Evolutionary conservation across 2,797 vertebrate species (phyloP).

Genomic region (Lithobates pipiens): DNA sequence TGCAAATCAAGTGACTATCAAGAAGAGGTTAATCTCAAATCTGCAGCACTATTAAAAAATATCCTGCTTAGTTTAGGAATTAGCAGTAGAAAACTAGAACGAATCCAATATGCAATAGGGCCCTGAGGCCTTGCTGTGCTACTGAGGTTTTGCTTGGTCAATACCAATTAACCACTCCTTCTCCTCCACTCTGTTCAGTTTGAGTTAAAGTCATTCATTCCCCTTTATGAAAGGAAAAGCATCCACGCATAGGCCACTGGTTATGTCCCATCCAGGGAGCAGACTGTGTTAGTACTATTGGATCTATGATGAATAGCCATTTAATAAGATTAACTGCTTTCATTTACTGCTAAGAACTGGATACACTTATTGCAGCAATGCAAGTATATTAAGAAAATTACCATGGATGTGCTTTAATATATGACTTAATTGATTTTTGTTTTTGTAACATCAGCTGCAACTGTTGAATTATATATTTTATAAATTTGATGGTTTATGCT

Average conservation of each 20-base stretch:
- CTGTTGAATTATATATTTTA: background rate
- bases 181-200: background rate
- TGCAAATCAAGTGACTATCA: background rate
- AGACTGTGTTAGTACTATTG: background rate
- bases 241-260: background rate
- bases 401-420: conserved; percentile 6
- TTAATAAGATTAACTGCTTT: conserved; percentile 10
- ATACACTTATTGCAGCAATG: background rate
- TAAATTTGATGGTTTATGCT: background rate
- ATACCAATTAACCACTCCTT: background rate
- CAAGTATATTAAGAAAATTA: conserved; percentile 15
- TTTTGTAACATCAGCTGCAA: conserved; percentile 7
- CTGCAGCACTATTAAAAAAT: background rate
- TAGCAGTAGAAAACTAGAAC: background rate
- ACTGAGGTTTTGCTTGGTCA: background rate
- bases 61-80: background rate
- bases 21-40: background rate
- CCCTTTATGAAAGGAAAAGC: background rate
- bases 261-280: background rate
- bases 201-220: background rate
- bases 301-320: conserved; percentile 5
- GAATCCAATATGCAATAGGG: background rate
- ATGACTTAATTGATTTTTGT: background rate
- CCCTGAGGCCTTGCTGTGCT: background rate
- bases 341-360: background rate